Base-by-base conservation (phyloP, 2,888 invertebrate genomes). In the Aporophyla lueneburgensis region DNA sequence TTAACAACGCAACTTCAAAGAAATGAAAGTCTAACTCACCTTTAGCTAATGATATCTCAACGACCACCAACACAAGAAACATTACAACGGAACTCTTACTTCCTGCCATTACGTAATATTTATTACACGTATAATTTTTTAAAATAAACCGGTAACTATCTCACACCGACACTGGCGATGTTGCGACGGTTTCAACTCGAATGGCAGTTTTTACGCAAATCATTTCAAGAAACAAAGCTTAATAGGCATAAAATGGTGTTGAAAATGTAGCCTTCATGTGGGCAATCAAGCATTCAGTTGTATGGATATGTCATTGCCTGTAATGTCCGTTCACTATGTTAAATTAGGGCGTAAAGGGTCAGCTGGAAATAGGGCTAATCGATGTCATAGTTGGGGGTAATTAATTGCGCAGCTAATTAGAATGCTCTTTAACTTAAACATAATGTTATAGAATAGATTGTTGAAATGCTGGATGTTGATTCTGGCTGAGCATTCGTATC, bases 151-250 rank as follows among this genome's bases (percentile, higher is more conserved):
- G 61, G 68, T 70, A 79, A 54, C 66, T 75, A 46, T 82, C 69
- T 69, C 76, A 82, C 83, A 66, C 66, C 71, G 78, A 79, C 79
- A 81, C 84, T 70, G 77, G 84, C 74, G 68, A 76, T 85, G 73
- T 78, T 59, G 62, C 83, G 83, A 79, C 83, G 85, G 81, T 81
- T 88, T 81, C 81, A 46, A 72, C 68, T 80, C 86, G 87, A 90
- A 90, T 90, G 90, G 74, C 89, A 80, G 80, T 86, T 88, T 83
- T 78, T 81, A 53, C 80, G 81, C 67, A 78, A 85, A 85, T 66
- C 78, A 78, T 78, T 84, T 68, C 56, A 85, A 83, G 85, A 88
- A 87, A 88, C 85, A 78, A 86, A 76, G 49, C 59, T 76, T 79
- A 74, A 87, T 76, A 76, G 63, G 78, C 81, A 80, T 88, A 76